Conservation (phyloP, 2,888 invertebrate genomes). For the Drosophila anomalata region DNA sequence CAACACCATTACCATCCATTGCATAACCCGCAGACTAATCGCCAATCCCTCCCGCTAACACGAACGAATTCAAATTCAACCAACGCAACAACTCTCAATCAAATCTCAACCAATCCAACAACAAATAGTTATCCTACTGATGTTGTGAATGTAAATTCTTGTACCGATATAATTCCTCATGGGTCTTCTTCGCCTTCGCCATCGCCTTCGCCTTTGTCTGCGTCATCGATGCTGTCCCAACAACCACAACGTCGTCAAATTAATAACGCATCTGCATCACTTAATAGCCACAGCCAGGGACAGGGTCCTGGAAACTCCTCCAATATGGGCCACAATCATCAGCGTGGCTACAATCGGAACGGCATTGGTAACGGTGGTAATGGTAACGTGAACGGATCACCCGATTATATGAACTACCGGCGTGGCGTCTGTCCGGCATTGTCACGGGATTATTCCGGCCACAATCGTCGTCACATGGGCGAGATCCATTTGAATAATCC, state of each 20-base stretch:
- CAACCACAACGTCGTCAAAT: conserved; percentile 63
- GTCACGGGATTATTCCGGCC: conserved; percentile 57
- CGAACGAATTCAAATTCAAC: conserved; percentile 83
- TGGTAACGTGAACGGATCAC: conserved; percentile 49
- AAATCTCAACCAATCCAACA: conserved; percentile 79
- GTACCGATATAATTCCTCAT: conserved; percentile 83
- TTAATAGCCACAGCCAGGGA: conserved; percentile 68
- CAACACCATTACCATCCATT: conserved; percentile 59
- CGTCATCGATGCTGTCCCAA: conserved; percentile 51
- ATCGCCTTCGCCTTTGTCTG: background rate
- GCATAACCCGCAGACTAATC: conserved; percentile 78
- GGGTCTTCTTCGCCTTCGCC: conserved; percentile 51
- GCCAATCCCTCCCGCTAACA: conserved; percentile 82
- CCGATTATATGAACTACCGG: conserved; percentile 61
- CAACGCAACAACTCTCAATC: conserved; percentile 82
- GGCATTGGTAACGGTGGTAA: conserved; percentile 38
- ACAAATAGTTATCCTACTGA: conserved; percentile 83
- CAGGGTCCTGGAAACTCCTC: conserved; percentile 45
- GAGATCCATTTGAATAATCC: conserved; percentile 62
- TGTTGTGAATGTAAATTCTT: conserved; percentile 84
- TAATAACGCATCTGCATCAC: conserved; percentile 72
- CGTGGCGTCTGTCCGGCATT: conserved; percentile 58
- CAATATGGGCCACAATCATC: conserved; percentile 46
- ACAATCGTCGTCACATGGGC: conserved; percentile 65
- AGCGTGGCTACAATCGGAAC: conserved; percentile 51